Conservation (phyloP, 2,888 invertebrate genomes). For the Brachylomia viminalis region DNA sequence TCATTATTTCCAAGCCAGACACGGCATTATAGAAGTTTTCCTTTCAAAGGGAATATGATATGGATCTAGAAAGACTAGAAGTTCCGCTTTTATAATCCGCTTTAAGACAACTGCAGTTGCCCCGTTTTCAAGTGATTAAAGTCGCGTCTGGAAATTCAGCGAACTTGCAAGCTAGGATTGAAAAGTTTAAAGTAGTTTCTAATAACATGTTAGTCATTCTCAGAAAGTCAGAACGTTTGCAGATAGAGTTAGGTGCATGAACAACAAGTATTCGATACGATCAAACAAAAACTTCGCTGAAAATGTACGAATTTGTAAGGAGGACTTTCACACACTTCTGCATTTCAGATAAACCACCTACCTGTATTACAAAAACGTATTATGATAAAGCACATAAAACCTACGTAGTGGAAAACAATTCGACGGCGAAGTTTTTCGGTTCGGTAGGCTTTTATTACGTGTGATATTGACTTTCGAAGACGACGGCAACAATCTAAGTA, state of each 20-base stretch:
- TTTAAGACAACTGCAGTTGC: constrained; percentile 65
- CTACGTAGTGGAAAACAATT: constrained; percentile 83
- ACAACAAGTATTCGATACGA: constrained; percentile 8
- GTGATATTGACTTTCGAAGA: constrained; percentile 84
- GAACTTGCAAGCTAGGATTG: constrained; percentile 48
- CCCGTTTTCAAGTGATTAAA: constrained; percentile 62
- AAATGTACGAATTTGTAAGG: constrained; percentile 18
- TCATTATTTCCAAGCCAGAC: constrained; percentile 68
- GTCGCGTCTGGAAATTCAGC: constrained; percentile 53
- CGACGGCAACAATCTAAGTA: constrained; percentile 81
- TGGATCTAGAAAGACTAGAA: constrained; percentile 56
- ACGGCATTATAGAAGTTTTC: constrained; percentile 66
- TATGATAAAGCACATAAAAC: constrained; percentile 73
- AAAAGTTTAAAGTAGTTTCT: constrained; percentile 57
- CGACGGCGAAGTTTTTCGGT: constrained; percentile 80
- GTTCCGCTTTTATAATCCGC: constrained; percentile 54
- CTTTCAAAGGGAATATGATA: constrained; percentile 58
- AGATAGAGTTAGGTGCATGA: constrained; percentile 11
- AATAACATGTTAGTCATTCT: constrained; percentile 48
- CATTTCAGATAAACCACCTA: constrained; percentile 36
- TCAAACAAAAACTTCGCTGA: constrained; percentile 5
- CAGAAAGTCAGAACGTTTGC: constrained; percentile 24
- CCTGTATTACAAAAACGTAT: constrained; percentile 70
- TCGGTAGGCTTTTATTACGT: constrained; percentile 83
- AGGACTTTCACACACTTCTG: constrained; percentile 7